phyloP scores from a whole-genome alignment of 92 coral and sea anemone species.

The Muricea muricata region DNA sequence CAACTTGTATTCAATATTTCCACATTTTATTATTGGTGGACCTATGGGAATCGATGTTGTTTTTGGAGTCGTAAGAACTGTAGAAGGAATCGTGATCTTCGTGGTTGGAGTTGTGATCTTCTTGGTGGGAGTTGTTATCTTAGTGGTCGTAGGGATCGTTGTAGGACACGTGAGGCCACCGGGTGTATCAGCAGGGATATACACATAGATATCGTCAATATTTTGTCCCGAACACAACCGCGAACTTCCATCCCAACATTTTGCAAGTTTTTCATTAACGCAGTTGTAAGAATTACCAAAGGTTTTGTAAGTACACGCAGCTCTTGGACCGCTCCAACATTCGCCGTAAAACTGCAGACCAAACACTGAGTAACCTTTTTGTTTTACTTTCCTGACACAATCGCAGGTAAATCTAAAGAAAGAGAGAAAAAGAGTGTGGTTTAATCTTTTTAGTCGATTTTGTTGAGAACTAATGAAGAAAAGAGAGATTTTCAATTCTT shows the following conservation, averaged over 20 bases:
- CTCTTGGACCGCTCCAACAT: slow-evolving; percentile 34
- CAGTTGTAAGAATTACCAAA: slow-evolving; percentile 16
- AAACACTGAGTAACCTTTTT: slow-evolving; percentile 32
- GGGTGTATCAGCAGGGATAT: background rate
- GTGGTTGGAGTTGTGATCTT: background rate
- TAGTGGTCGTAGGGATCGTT: background rate
- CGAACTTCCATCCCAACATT: slow-evolving; percentile 7
- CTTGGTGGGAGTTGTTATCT: background rate
- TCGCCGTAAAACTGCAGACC: slow-evolving; percentile 38
- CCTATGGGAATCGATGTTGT: background rate
- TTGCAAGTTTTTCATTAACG: background rate
- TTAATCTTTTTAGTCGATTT: no score
- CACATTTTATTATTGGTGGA: background rate
- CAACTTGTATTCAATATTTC: slow-evolving; percentile 4
- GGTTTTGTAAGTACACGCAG: slow-evolving; percentile 22
- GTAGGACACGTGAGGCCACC: slow-evolving; percentile 1
- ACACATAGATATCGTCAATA: background rate
- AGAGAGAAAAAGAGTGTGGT: background rate
- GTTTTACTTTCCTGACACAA: background rate
- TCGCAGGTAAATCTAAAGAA: slow-evolving; percentile 24
- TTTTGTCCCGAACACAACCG: slow-evolving; percentile 26
- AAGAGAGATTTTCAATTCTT: no score
- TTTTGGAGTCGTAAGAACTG: background rate
- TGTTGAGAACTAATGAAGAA: no score
- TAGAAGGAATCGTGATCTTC: background rate